Percentiles rank a stretch among this genome's conserved stretches.
Conservation (phyloP, 2,113 vertebrate genomes). For the Pongo pygmaeus region DNA sequence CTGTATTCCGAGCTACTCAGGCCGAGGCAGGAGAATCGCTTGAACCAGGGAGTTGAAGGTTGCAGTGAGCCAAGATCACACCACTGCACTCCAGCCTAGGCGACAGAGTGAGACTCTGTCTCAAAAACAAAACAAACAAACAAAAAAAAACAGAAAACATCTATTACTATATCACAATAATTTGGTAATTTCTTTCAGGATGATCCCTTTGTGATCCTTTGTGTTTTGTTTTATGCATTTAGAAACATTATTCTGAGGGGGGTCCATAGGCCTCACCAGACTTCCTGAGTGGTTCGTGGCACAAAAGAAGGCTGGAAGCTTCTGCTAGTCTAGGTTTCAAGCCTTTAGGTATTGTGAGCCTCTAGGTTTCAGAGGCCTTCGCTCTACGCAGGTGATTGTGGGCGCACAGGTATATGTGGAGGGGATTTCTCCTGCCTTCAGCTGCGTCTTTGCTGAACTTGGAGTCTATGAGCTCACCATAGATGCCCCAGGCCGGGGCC, state of each 20-base stretch:
- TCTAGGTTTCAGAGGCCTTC: not conserved
- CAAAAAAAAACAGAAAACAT: not conserved
- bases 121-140: no score
- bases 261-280: not conserved
- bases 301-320: not conserved
- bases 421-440: not conserved
- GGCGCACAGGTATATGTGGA: rapidly evolving
- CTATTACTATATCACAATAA: not conserved
- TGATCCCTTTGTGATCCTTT: not conserved
- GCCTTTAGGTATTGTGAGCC: not conserved
- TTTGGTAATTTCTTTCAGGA: not conserved
- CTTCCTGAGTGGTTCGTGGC: not conserved
- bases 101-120: no score
- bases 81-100: no score
- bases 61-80: no score
- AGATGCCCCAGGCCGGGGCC: not conserved
- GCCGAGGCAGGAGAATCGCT: no score
- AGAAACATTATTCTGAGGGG: not conserved
- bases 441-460: not conserved
- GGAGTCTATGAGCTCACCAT: not conserved
- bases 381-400: not conserved
- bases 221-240: not conserved
- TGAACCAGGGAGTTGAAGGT: no score
- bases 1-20: no score
- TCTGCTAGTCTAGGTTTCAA: not conserved